Percentiles rank a stretch among this genome's conserved stretches.
These are phyloP conservation scores for Radopholus similis DNA, from an alignment of 1,140 invertebrate genomes.

Conservation along the genomic window DNA sequence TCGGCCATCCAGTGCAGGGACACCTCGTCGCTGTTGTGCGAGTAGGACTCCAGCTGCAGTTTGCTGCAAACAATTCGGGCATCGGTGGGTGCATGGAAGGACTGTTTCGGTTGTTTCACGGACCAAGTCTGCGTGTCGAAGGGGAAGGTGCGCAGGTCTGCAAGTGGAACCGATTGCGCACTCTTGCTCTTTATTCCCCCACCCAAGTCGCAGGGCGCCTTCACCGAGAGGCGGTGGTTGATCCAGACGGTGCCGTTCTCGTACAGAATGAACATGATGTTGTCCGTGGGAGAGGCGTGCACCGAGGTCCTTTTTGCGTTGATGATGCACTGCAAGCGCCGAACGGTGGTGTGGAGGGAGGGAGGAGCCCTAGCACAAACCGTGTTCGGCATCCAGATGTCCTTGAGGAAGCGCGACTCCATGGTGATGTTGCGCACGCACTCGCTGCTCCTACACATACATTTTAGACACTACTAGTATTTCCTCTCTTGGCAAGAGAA, in stretches of 20 bases:
- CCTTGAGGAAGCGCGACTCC: constrained; percentile 46
- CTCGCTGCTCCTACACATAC: constrained; percentile 43
- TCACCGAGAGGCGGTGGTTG: constrained; percentile 56
- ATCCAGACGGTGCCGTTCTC: constrained; percentile 58
- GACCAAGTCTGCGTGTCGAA: constrained; percentile 56
- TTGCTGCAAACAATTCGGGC: constrained; percentile 21
- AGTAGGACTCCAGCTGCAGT: constrained; percentile 56
- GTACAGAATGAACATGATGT: constrained; percentile 49
- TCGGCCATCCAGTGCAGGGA: constrained; percentile 52
- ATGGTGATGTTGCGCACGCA: constrained; percentile 60
- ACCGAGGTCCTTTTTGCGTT: constrained; percentile 53
- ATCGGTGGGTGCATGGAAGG: neutral
- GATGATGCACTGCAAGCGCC: constrained; percentile 42
- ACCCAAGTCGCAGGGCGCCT: constrained; percentile 55
- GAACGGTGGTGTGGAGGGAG: too few relatives aligned
- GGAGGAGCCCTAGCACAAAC: neutral
- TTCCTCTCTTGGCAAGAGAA: too few relatives aligned
- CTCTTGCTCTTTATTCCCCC: too few relatives aligned
- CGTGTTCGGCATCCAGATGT: constrained; percentile 59
- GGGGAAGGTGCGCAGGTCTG: constrained; percentile 53
- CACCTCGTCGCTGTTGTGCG: constrained; percentile 57
- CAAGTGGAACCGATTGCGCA: neutral
- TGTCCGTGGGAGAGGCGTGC: constrained; percentile 57
- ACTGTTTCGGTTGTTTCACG: neutral
- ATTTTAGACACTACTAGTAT: too few relatives aligned